A percentile compares a stretch with the other conserved stretches of the same genome.
phyloP scores from a whole-genome alignment of 2,888 invertebrate species.

The Brachypterus glaber region DNA sequence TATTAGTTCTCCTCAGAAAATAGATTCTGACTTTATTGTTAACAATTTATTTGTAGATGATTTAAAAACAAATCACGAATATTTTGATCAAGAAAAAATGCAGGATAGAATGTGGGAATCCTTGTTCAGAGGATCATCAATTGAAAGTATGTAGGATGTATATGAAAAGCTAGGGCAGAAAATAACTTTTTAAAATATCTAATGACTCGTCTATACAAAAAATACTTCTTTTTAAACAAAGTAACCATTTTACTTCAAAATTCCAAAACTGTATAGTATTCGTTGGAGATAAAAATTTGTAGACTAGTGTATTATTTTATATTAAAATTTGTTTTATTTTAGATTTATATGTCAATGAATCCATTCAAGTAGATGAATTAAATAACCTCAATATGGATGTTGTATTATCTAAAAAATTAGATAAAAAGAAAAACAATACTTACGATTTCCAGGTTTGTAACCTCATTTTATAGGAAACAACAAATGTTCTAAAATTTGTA shows the following conservation, averaged over 20 bases:
- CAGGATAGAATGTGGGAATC: conserved; percentile 30
- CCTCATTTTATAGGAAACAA: too few relatives aligned
- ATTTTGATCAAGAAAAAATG: conserved; percentile 23
- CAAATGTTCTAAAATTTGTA: too few relatives aligned
- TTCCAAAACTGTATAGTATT: too few relatives aligned
- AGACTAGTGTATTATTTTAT: too few relatives aligned
- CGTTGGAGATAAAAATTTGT: too few relatives aligned
- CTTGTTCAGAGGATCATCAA: conserved; percentile 38
- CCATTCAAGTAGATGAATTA: conserved; percentile 34
- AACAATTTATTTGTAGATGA: conserved; percentile 30
- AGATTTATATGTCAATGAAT: conserved; percentile 35
- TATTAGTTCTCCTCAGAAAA: conserved; percentile 30
- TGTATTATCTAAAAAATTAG: conserved; percentile 12
- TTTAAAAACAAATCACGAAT: conserved; percentile 22
- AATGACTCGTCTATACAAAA: too few relatives aligned
- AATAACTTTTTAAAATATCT: too few relatives aligned
- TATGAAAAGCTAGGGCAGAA: too few relatives aligned
- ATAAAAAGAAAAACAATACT: too few relatives aligned
- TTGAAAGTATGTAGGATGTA: conserved; percentile 32
- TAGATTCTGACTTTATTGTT: conserved; percentile 33
- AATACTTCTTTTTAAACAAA: too few relatives aligned
- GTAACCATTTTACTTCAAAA: too few relatives aligned
- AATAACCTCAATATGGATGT: conserved; percentile 27
- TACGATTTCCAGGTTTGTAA: too few relatives aligned
- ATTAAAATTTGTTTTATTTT: conserved; percentile 17